Percentiles rank a stretch among this genome's conserved stretches.
phyloP scores from a whole-genome alignment of 2,888 invertebrate genomes.

The Tiliacea aurago region DNA sequence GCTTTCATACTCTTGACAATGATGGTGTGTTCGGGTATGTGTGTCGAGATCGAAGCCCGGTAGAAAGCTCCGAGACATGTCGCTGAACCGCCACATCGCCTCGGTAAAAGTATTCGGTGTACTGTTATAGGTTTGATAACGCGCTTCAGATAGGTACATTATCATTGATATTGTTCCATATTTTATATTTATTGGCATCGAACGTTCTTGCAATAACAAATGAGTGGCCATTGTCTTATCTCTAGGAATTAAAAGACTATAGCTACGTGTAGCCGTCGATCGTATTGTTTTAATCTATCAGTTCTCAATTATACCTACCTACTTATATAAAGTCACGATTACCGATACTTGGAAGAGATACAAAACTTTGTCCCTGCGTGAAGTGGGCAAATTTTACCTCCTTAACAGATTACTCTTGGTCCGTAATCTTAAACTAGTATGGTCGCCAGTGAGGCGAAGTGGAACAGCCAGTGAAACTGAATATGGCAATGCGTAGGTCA shows the following conservation, averaged over 20 bases:
- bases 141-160: conserved; percentile 78
- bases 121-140: conserved; percentile 84
- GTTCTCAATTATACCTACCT: conserved; percentile 42
- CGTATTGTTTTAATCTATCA: conserved; percentile 65
- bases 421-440: conserved; percentile 22
- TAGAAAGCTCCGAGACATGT: conserved; percentile 80
- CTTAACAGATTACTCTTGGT: conserved; percentile 12
- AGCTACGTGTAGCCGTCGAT: conserved; percentile 67
- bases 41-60: conserved; percentile 72
- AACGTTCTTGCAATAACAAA: conserved; percentile 78
- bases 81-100: conserved; percentile 67
- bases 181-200: conserved; percentile 73
- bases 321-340: conserved; percentile 46
- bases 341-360: conserved; percentile 48
- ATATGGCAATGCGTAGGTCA: conserved; percentile 74
- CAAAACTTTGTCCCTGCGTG: conserved; percentile 19
- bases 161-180: conserved; percentile 82
- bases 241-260: conserved; percentile 69
- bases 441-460: conserved; percentile 41
- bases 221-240: conserved; percentile 82
- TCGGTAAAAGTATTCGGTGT: conserved; percentile 76
- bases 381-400: conserved; percentile 9
- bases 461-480: conserved; percentile 66
- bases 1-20: conserved; percentile 73
- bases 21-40: conserved; percentile 76